Evolutionary conservation across 2,113 vertebrate genomes (phyloP), one percentile per base, ranked within the genome.

Genomic region (Ailurus styani): DNA sequence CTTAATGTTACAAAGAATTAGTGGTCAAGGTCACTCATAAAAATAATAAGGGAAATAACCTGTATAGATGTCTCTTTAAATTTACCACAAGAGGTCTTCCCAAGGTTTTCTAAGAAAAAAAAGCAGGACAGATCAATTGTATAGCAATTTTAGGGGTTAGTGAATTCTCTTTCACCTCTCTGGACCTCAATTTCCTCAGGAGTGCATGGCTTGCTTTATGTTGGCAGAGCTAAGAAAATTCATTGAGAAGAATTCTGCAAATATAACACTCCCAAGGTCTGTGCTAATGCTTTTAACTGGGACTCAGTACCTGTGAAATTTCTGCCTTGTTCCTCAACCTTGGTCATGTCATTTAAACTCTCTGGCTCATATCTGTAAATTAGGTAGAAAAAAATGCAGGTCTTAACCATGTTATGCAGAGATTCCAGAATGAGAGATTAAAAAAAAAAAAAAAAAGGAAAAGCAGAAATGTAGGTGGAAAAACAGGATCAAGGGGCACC

Each of bases 1-100:
- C 27, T 96, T 96, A 86, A 86, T 64, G 37, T 95, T 94, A 95
- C n/a, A 70, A 96, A 97, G 89, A 89, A 78, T 98, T 89, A 97
- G 40, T 45, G 55, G 62, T 77, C 96, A 98, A 98, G 85, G 84
- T 94, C 87, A 98, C 66, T 73, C 50, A 52, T 72, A 91, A 96
- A 96, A 93, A 23, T 66, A 86, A 55, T 42, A 88, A 92, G 1
- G 6, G 31, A 79, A 89, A 77, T 78, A 75, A 31, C 10, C 60
- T 88, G 40, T 68, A 75, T 68, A 94, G 93, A 37, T 90, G 5
- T 64, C 20, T 64, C 55, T 93, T 93, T 91, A 90, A 78, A 96
- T 88, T 91, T 90, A 90, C 29, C 57, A 82, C 77, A 87, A 52
- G 93, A 9, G n/a, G n/a, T 87, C 62, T 95, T 82, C 72, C 73